phyloP scores from a whole-genome alignment of 2,888 invertebrate genomes.

The Sarcophaga caerulescens region DNA sequence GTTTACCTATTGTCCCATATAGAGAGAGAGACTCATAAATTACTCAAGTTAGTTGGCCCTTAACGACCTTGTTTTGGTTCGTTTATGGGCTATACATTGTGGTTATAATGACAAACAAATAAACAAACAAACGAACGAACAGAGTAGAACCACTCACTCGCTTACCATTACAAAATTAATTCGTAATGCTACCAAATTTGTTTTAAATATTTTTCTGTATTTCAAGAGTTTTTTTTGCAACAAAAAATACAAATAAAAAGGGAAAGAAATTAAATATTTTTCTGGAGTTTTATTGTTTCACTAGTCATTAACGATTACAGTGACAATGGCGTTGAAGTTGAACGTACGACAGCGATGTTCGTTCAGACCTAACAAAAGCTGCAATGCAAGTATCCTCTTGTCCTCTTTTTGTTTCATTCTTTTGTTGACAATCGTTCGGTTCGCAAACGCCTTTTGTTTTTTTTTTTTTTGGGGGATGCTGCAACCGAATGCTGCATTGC shows the following conservation, averaged over 20 bases:
- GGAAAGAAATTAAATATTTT: background rate
- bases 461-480: slow-evolving; percentile 16
- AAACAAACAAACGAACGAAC: too few species aligned
- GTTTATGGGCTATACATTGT: slow-evolving; percentile 18
- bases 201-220: slow-evolving; percentile 22
- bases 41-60: slow-evolving; percentile 76
- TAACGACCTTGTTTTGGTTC: slow-evolving; percentile 75
- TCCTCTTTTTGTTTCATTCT: background rate
- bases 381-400: slow-evolving; percentile 48
- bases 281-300: slow-evolving; percentile 36
- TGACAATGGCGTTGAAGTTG: slow-evolving; percentile 36
- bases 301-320: slow-evolving; percentile 45
- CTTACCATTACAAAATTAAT: slow-evolving; percentile 44
- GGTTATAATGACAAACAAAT: background rate
- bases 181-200: slow-evolving; percentile 48
- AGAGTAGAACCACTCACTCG: too few species aligned
- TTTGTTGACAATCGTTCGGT: background rate
- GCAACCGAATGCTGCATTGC: background rate
- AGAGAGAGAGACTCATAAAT: slow-evolving; percentile 73
- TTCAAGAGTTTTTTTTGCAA: slow-evolving; percentile 46
- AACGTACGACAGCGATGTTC: slow-evolving; percentile 36
- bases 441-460: slow-evolving; percentile 37
- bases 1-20: slow-evolving; percentile 35
- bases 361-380: slow-evolving; percentile 32
- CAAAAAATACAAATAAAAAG: too few species aligned